Base-by-base conservation (phyloP, 2,113 vertebrate genomes). In the Microtus oregoni region DNA sequence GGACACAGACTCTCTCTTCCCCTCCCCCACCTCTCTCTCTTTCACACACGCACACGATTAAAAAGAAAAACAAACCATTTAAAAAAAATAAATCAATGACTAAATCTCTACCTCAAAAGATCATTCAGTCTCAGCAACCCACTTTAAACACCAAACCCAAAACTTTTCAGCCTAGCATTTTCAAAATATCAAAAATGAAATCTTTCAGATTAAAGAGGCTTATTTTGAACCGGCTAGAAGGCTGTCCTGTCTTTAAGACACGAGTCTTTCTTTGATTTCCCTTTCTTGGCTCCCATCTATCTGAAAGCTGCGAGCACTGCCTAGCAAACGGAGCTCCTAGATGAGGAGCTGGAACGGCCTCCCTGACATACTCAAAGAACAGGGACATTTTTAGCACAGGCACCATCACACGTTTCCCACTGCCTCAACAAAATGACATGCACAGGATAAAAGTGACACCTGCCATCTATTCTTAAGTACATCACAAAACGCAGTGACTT, bases 401-500 rank as follows among this genome's bases (percentile, higher is more conserved):
- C 91, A 95, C 95, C 96, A 17, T 91, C 95, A 94, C 92, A 90
- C 91, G 10, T 86, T 97, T 94, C 79, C 97, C 50, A 75, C 88
- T 1, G 55, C 92, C 94, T 95, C 75, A 20, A 95, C 63, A 75
- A 97, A 93, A 95, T 98, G 98, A 98, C 98, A 97, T 93, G 95
- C 79, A 96, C 97, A 65, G 91, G 90, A 94, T 15, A 1, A 97
- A 97, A 97, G 96, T 98, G 98, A 98, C 98, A 98, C 97, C 98
- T 98, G 98, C 98, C 97, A 98, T 96, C 97, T 98, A 97, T 97
- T 97, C 97, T 97, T 96, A 97, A 98, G 95, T 96, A 97, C 95
- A 94, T 97, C 98, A 98, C 95, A 97, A 94, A 97, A 97, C 86
- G 88, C 89, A 94, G 89, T 70, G 95, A 96, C 94, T 97, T 96